Evolutionary conservation across 2,797 vertebrate genomes (phyloP).

Genomic region (Carapus acus): DNA sequence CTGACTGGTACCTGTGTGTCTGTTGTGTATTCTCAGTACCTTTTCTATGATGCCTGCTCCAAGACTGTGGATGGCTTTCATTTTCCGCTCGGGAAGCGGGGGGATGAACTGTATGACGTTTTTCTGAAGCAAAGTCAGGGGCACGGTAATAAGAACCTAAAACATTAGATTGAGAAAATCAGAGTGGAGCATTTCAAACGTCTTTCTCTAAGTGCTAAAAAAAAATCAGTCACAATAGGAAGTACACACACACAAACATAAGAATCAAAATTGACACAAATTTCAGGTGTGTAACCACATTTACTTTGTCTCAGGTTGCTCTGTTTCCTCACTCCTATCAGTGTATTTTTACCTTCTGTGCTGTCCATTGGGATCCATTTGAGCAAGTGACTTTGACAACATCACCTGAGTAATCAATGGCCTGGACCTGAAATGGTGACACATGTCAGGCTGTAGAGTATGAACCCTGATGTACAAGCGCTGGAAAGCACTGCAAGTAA

Average conservation of each 20-base stretch:
- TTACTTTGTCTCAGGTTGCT: too few relatives aligned
- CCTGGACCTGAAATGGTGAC: constrained; percentile 73
- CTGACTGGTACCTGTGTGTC: not conserved
- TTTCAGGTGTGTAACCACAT: too few relatives aligned
- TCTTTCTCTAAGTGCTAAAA: too few relatives aligned
- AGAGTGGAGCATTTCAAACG: not conserved
- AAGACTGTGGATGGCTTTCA: constrained; percentile 93
- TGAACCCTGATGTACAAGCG: not conserved
- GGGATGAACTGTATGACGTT: constrained; percentile 85
- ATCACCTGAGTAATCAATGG: constrained; percentile 87
- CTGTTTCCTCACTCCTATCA: not conserved
- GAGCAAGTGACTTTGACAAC: constrained; percentile 78
- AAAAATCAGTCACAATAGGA: too few relatives aligned
- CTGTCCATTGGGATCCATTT: constrained; percentile 77
- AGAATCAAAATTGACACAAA: too few relatives aligned
- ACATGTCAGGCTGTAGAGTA: not conserved
- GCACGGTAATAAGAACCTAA: constrained; percentile 89
- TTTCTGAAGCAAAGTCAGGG: constrained; percentile 89
- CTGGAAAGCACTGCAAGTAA: not conserved
- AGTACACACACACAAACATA: too few relatives aligned
- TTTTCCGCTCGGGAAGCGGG: constrained; percentile 86
- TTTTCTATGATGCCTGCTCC: constrained; percentile 95
- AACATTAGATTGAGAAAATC: not conserved
- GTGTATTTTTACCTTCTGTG: constrained; percentile 80
- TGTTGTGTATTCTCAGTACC: constrained; percentile 63